These are phyloP conservation scores for Solea senegalensis DNA, from an alignment of 2,113 vertebrate genomes.

Conservation along the genomic window DNA sequence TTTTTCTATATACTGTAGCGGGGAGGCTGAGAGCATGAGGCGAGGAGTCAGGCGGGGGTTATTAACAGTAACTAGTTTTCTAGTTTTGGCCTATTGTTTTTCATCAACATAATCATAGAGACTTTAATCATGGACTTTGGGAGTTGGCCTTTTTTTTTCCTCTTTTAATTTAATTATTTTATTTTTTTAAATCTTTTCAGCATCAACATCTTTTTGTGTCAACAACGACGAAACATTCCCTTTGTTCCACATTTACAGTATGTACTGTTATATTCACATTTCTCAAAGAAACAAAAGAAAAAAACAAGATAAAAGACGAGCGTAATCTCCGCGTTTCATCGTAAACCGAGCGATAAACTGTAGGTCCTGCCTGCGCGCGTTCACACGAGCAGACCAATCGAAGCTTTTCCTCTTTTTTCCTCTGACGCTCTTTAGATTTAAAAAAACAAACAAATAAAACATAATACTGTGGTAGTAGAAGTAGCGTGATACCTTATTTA, in stretches of 20 bases:
- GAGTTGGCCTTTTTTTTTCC: constrained; percentile 56
- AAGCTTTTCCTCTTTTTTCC: constrained; percentile 26
- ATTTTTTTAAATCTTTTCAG: constrained; percentile 43
- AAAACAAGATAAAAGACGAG: constrained; percentile 9
- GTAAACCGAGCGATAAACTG: constrained; percentile 62
- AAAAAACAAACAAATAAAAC: constrained; percentile 28
- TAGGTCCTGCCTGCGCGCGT: constrained; percentile 78
- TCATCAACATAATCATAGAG: constrained; percentile 52
- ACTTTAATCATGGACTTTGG: constrained; percentile 45
- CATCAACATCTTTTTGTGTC: constrained; percentile 41
- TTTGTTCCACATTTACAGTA: constrained; percentile 62
- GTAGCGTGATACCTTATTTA: constrained; percentile 41
- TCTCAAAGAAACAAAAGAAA: constrained; percentile 40
- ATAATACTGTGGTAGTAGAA: constrained; percentile 49
- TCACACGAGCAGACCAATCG: constrained; percentile 62
- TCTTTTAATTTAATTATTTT: background rate
- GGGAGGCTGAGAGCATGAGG: too few species aligned
- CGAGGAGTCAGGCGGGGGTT: background rate
- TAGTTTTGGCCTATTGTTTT: constrained; percentile 68
- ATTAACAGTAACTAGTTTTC: constrained; percentile 54
- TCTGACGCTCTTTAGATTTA: constrained; percentile 36
- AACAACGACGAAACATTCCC: constrained; percentile 64
- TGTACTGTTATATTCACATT: constrained; percentile 70
- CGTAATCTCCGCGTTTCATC: constrained; percentile 60
- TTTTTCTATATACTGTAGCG: too few species aligned